These are phyloP conservation scores for Artibeus lituratus DNA, from an alignment of 2,797 vertebrate species.

Conservation along the genomic window DNA sequence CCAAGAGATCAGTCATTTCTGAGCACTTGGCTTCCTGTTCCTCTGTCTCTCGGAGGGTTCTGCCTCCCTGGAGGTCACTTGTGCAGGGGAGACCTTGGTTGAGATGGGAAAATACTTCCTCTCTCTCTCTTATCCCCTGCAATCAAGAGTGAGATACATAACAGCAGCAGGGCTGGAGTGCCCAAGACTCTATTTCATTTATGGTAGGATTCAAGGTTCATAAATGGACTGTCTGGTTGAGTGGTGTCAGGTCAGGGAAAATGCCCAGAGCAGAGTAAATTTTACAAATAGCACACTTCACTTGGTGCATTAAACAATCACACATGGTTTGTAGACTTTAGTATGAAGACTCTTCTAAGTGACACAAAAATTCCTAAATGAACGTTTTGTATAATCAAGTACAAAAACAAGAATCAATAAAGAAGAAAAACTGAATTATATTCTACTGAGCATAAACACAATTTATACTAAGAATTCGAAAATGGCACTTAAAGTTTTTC, in stretches of 20 bases:
- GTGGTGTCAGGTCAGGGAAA: background rate
- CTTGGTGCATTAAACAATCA: background rate
- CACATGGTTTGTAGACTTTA: background rate
- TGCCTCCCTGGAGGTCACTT: background rate
- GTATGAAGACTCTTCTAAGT: background rate
- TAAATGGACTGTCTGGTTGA: background rate
- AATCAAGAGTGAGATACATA: background rate
- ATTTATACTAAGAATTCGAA: conserved; percentile 1
- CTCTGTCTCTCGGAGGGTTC: background rate
- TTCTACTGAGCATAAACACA: background rate
- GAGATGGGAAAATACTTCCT: background rate
- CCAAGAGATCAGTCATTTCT: background rate
- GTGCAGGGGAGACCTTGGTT: background rate
- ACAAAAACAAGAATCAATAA: conserved; percentile 37
- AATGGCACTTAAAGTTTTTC: conserved; percentile 3
- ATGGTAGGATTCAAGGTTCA: background rate
- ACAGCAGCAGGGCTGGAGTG: background rate
- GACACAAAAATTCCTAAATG: background rate
- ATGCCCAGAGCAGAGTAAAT: background rate
- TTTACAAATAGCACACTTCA: background rate
- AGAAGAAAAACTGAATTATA: conserved; percentile 39
- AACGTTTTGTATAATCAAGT: conserved; percentile 26
- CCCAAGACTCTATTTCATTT: background rate
- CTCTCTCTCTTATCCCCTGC: background rate
- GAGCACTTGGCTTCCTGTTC: background rate